Percentiles rank a stretch among this genome's conserved stretches.
phyloP scores from a whole-genome alignment of 2,888 invertebrate genomes.

The Corbicula japonica region DNA sequence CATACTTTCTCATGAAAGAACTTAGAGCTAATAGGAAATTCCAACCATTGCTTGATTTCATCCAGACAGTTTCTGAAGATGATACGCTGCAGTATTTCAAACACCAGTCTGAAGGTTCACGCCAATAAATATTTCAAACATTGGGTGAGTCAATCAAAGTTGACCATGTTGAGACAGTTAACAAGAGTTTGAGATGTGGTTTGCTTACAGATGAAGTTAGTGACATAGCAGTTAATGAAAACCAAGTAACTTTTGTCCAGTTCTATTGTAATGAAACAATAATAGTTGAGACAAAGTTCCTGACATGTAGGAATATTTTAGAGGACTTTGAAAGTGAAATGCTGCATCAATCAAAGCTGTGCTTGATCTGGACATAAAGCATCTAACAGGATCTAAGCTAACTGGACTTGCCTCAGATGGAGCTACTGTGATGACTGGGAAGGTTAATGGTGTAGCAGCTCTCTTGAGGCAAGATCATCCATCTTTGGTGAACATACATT shows the following conservation, averaged over 20 bases:
- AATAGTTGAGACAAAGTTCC: neutral
- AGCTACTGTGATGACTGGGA: constrained; percentile 46
- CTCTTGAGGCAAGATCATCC: constrained; percentile 31
- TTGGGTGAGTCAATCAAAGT: constrained; percentile 31
- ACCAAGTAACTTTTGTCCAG: neutral
- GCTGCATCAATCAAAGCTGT: constrained; percentile 30
- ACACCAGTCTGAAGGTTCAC: constrained; percentile 41
- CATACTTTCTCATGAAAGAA: constrained; percentile 57
- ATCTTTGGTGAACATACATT: constrained; percentile 43
- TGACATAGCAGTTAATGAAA: neutral
- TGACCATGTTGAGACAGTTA: constrained; percentile 22
- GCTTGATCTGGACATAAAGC: neutral
- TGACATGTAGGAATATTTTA: constrained; percentile 12
- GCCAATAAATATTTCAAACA: constrained; percentile 38
- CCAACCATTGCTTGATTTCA: constrained; percentile 41
- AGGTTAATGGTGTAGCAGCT: constrained; percentile 39
- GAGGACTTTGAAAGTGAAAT: constrained; percentile 1
- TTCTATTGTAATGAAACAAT: neutral
- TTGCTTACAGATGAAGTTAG: neutral
- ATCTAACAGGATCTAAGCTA: neutral
- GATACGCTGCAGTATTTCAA: constrained; percentile 45
- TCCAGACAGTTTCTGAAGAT: constrained; percentile 29
- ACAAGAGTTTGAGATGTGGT: constrained; percentile 7
- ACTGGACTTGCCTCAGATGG: constrained; percentile 46
- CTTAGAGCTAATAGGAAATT: constrained; percentile 49